Percentiles rank a stretch among this genome's conserved stretches.
phyloP scores from a whole-genome alignment of 1,140 invertebrate genomes.

The Dufourea novaeangliae region DNA sequence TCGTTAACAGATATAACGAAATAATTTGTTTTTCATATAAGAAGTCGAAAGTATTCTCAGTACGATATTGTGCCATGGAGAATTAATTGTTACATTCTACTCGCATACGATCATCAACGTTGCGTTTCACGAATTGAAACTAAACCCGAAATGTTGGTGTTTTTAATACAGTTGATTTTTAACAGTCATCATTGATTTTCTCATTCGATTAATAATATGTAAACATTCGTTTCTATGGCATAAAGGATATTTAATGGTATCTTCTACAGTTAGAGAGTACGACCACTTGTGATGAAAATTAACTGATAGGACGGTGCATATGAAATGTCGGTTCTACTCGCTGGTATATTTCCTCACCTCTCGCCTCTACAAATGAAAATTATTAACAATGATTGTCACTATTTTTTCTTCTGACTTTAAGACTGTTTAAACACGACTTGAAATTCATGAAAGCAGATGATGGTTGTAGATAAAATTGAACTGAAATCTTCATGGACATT shows the following conservation, averaged over 20 bases:
- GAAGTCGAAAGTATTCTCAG: constrained; percentile 4
- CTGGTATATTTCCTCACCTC: no score
- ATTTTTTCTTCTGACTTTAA: no score
- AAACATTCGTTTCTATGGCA: constrained; percentile 11
- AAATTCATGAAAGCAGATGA: no score
- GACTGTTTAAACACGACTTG: no score
- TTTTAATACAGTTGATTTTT: constrained; percentile 11
- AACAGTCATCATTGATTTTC: not conserved
- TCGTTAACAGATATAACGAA: constrained; percentile 35
- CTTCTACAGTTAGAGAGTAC: constrained; percentile 18
- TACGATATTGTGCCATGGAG: constrained; percentile 28
- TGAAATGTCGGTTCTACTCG: no score
- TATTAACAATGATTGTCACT: no score
- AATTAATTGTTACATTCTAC: constrained; percentile 23
- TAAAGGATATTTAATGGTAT: constrained; percentile 8
- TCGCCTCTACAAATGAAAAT: no score
- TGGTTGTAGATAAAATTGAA: no score
- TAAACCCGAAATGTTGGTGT: not conserved
- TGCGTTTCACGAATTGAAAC: constrained; percentile 12
- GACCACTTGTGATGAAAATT: constrained; percentile 29
- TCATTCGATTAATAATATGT: constrained; percentile 2
- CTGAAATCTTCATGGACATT: no score
- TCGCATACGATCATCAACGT: not conserved
- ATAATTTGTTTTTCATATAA: constrained; percentile 9
- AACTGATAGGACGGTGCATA: no score